Evolutionary conservation across 2,113 vertebrate species (phyloP), one percentile per base, ranked within the genome.

Genomic region (Cinclus mexicanus): DNA sequence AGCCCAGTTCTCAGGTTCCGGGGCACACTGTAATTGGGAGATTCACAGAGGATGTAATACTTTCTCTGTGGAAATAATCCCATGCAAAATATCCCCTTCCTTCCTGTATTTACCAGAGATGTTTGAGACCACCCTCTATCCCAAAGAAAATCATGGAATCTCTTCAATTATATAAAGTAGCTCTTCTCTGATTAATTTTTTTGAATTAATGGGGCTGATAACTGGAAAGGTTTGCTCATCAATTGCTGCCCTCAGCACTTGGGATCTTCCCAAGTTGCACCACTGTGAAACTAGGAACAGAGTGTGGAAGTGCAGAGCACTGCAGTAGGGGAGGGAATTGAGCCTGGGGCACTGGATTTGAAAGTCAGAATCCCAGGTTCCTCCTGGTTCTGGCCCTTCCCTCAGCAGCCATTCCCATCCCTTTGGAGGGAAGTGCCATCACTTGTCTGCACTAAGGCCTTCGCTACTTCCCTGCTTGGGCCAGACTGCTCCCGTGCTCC

Each of bases 391-490:
- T 52, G 92, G 50, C 75, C 64, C 12, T 61, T 87, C 44, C 42
- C 53, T 52, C 53, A 12, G 21, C 19, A 7, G 37, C 23, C 4
- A 1, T 23, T 50, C 63, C 39, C 26, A 6, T 12, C 39, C 77
- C 56, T 17, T 39, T 26, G 69, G 87, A 75, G 85, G 68, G 88
- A 76, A 83, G 68, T 0, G 1, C 82, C 57, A 35, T 57, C 18
- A 0, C 41, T 55, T 69, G 77, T 74, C 95, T 97, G 97, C 96
- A 97, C 94, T 96, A 50, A 96, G 94, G 94, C 93, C 93, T 92
- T 67, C 8, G 2, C 79, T 0, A 0, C 2, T 2, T 39, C 71
- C 5, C 1, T 20, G 0, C 47, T 75, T 0, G 0, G 56, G 47
- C 31, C 19, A 6, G 59, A 39, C 39, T 78, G 44, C 55, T 23